Base-by-base conservation (phyloP, 1,140 invertebrate genomes). In the Heliconius melpomene region DNA sequence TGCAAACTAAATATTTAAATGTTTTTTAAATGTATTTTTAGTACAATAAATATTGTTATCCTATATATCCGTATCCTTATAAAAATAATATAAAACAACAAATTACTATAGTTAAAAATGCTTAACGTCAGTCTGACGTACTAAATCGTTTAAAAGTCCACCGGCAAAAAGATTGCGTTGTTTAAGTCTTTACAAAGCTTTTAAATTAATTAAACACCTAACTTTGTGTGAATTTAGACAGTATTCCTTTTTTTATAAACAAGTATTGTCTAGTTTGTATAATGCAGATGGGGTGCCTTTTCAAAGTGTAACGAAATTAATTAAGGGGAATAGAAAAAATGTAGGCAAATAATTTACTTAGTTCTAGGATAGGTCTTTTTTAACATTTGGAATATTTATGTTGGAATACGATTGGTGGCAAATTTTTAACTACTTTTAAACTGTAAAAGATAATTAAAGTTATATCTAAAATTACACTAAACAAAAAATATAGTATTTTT, bases 161-260 rank as follows among this genome's bases (percentile, higher is more conserved):
- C 11, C n/a, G n/a, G 26, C 60, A 66, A 66, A 66, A 66, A 66
- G 26, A 66, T 66, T 66, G 60, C 60, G 60, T 66, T 66, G 60
- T 66, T 66, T 66, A 66, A 66, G 60, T 66, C 26, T 66, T 66
- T 66, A 66, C 60, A 66, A 66, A 66, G 60, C 60, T 66, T 66
- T 66, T 66, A 66, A 66, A 66, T 66, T 66, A 66, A 66, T 66
- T 66, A 66, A 66, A 66, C 60, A 66, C 60, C 60, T 66, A 66
- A 66, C 60, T 66, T 66, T 66, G 60, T 66, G 60, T 66, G 60
- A 23, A 66, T 66, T 66, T 66, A 66, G 23, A 66, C 11, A 66
- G 26, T 66, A 66, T 66, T 66, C 60, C 13, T 46, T 66, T 66
- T 66, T 66, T 66, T 66, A 66, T 29, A 66, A 66, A 29, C 23